Percentiles rank a stretch among this genome's conserved stretches.
phyloP scores from a whole-genome alignment of 2,113 vertebrate species.

The Brachyhypopomus gauderio region DNA sequence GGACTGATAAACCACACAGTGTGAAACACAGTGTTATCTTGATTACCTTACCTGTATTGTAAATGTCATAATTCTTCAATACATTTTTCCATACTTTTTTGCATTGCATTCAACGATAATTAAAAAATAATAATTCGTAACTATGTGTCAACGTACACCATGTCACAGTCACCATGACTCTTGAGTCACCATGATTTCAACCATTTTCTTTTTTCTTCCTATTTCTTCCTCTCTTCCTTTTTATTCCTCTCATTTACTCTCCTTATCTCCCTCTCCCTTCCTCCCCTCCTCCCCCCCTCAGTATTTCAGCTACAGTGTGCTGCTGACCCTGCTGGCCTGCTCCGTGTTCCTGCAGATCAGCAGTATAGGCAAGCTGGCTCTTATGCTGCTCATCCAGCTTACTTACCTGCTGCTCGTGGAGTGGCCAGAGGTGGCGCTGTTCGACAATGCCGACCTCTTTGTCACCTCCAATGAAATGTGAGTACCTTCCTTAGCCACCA shows the following conservation, averaged over 20 bases:
- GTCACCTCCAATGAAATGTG: conserved; percentile 90
- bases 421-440: conserved; percentile 88
- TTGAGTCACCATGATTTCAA: neutral
- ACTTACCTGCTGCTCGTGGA: conserved; percentile 89
- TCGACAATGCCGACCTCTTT: conserved; percentile 93
- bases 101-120: too few relatives aligned
- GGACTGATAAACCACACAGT: too few relatives aligned
- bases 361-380: conserved; percentile 91
- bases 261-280: conserved; percentile 29
- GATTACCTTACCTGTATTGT: too few relatives aligned
- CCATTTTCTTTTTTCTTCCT: neutral
- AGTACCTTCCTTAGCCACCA: conserved; percentile 65
- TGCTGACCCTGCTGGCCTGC: conserved; percentile 93
- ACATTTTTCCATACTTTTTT: too few relatives aligned
- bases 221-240: neutral
- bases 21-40: too few relatives aligned
- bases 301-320: conserved; percentile 91
- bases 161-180: too few relatives aligned
- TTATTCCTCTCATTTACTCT: neutral
- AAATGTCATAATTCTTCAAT: too few relatives aligned
- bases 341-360: conserved; percentile 98
- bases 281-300: conserved; percentile 60
- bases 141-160: too few relatives aligned
- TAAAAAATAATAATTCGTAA: too few relatives aligned
- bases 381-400: conserved; percentile 88